These are phyloP conservation scores for Cataglyphis rosenhaueri DNA, from an alignment of 2,888 invertebrate species.

Conservation along the genomic window DNA sequence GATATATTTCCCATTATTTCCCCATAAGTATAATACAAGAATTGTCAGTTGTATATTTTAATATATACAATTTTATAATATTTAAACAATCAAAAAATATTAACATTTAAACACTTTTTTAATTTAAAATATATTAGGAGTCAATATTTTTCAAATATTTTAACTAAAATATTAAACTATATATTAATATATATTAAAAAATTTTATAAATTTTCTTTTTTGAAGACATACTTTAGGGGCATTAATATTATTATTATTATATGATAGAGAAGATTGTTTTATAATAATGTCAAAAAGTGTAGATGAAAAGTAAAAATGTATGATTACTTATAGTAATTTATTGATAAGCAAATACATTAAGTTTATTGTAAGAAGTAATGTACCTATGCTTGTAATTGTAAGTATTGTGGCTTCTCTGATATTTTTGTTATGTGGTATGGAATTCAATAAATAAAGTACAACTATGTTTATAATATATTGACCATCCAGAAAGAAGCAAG, in stretches of 20 bases:
- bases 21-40: slow-evolving; percentile 31
- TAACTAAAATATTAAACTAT: not conserved
- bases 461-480: slow-evolving; percentile 93
- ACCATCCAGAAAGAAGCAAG: slow-evolving; percentile 97
- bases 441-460: slow-evolving; percentile 87
- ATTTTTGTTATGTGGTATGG: slow-evolving; percentile 86
- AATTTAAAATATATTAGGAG: not conserved
- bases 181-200: not conserved
- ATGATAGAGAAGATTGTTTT: not conserved
- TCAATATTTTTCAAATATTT: slow-evolving; percentile 9
- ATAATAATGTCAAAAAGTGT: not conserved
- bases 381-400: slow-evolving; percentile 91
- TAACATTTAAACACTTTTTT: not conserved
- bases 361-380: slow-evolving; percentile 89
- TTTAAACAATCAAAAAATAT: not conserved
- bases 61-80: not conserved
- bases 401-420: slow-evolving; percentile 89
- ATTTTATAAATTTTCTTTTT: slow-evolving; percentile 6
- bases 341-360: slow-evolving; percentile 87
- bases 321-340: slow-evolving; percentile 78
- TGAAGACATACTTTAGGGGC: slow-evolving; percentile 1
- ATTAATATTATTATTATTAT: slow-evolving; percentile 32
- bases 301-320: slow-evolving; percentile 30
- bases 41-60: slow-evolving; percentile 49
- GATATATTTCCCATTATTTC: slow-evolving; percentile 59